phyloP scores from a whole-genome alignment of 2,888 invertebrate species.

The Epsilonema sp. region DNA sequence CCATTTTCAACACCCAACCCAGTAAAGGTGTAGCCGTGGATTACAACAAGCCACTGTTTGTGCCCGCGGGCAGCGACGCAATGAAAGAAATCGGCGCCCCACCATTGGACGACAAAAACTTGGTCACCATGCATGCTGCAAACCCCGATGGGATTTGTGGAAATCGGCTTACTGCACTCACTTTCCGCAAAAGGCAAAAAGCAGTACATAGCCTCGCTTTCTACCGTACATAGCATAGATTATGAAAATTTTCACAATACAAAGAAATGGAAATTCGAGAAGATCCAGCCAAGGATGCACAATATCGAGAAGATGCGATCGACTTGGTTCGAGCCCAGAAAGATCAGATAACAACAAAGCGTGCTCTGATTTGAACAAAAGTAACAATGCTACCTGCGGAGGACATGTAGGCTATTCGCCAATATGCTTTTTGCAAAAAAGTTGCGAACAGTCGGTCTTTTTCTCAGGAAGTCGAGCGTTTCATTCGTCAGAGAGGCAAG shows the following conservation, averaged over 20 bases:
- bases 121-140: constrained; percentile 9
- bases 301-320: constrained; percentile 46
- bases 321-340: constrained; percentile 46
- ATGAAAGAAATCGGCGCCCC: constrained; percentile 40
- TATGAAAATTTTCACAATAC: constrained; percentile 16
- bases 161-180: constrained; percentile 27
- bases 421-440: too few species aligned
- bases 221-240: not conserved
- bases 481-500: not conserved
- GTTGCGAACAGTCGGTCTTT: too few species aligned
- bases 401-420: too few species aligned
- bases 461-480: not conserved
- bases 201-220: not conserved
- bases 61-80: constrained; percentile 46
- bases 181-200: constrained; percentile 31
- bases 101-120: constrained; percentile 9
- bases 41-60: constrained; percentile 45
- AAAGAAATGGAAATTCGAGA: constrained; percentile 30
- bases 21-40: constrained; percentile 40
- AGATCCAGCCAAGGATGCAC: too few species aligned
- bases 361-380: too few species aligned
- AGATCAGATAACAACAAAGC: constrained; percentile 45
- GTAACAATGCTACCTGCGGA: too few species aligned
- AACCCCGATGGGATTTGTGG: constrained; percentile 32
- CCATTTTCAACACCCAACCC: constrained; percentile 47